Base-by-base conservation (phyloP, 1,140 invertebrate genomes). In the Microplitis mediator region DNA sequence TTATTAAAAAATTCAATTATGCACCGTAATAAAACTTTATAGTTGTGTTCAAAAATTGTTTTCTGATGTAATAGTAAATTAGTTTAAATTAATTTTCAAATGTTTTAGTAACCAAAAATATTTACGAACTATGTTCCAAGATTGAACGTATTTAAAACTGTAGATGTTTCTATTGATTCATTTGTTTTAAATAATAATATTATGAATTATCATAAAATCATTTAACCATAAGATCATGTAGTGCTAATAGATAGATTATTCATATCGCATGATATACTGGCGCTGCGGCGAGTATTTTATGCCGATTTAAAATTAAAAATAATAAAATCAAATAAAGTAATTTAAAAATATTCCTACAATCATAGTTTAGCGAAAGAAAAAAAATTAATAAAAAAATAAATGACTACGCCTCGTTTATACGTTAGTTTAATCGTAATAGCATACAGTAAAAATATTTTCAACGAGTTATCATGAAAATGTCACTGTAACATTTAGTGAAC, bases 241-340 rank as follows among this genome's bases (percentile, higher is more conserved):
- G 79, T 76, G 73, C 70, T 71, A 64, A 72, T 75, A 72, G 45
- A 72, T 72, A 70, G 61, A 83, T 83, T 82, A 82, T 84, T 81
- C 79, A 84, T 83, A 82, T 81, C 82, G 83, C 83, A 85, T 85
- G 83, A 84, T 82, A 82, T 76, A 82, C 80, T 82, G 83, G 83
- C 81, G 82, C 81, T 85, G 83, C 83, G 82, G 81, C 78, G 83
- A 83, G 79, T 75, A 73, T 69, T 52, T 65, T 72, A 56, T 71
- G 68, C 72, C 65, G 62, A 69, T 70, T 70, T 36, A 66, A 69
- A 56, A 39, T 56, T 72, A 54, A 58, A 61, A 69, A 52, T 54
- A 54, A 64, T 5, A 6, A n/a, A 32, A 63, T 69, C 8, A 67
- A 39, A 56, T 35, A 9, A 36, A 52, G 8, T 39, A 16, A 34